Percentiles rank a stretch among this genome's conserved stretches.
phyloP scores from a whole-genome alignment of 2,797 vertebrate species.

The Tapera naevia region DNA sequence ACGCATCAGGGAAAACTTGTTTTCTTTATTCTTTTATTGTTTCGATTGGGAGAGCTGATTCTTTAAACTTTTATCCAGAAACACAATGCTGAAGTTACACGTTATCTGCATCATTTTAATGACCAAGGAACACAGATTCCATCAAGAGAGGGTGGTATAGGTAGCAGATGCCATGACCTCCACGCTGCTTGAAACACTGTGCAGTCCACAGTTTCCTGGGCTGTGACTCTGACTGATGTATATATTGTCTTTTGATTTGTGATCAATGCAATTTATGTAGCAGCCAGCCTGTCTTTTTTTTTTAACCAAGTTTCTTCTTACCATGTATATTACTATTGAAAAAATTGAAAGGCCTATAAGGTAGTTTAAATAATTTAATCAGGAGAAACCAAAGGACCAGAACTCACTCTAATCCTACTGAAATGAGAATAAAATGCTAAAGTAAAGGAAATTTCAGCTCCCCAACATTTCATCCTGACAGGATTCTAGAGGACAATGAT shows the following conservation, averaged over 20 bases:
- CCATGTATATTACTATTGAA: neutral
- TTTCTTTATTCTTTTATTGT: neutral
- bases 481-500: neutral
- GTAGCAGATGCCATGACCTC: neutral
- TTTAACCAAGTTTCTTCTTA: neutral
- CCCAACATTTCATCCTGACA: neutral
- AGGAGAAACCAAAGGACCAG: neutral
- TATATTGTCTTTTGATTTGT: neutral
- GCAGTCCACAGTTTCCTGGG: neutral
- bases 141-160: neutral
- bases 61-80: neutral
- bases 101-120: accelerated
- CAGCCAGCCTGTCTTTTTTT: neutral
- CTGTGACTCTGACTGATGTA: neutral
- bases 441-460: neutral
- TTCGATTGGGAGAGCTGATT: neutral
- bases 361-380: neutral
- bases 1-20: accelerated
- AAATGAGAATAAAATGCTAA: neutral
- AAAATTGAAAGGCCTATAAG: neutral
- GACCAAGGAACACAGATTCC: neutral
- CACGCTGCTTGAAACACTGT: neutral
- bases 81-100: neutral
- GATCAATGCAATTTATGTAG: neutral
- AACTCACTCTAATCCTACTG: neutral